These are phyloP conservation scores for Venustaconcha ellipsiformis DNA, from an alignment of 1,140 invertebrate genomes.

Conservation along the genomic window DNA sequence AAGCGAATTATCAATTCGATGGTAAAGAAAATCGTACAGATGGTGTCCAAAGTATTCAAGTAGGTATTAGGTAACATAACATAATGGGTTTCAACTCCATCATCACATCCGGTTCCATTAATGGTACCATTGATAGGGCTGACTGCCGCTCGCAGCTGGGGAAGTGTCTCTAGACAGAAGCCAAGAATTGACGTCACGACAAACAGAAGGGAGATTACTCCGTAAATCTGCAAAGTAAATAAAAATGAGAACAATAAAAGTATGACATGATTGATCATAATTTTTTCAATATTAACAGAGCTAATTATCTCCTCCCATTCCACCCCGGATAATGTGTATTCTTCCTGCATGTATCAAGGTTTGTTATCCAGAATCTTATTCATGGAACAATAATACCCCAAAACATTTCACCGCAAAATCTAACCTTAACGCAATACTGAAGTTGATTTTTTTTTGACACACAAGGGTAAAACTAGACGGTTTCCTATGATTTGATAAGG, in stretches of 20 bases:
- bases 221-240: conserved; percentile 76
- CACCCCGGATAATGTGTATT: no score
- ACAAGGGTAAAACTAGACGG: no score
- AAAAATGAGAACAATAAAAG: not conserved
- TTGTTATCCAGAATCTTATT: no score
- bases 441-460: no score
- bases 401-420: no score
- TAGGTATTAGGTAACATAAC: conserved; percentile 42
- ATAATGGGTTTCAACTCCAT: conserved; percentile 22
- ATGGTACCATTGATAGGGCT: conserved; percentile 73
- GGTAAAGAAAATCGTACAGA: conserved; percentile 71
- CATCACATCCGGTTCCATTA: conserved; percentile 10
- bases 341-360: no score
- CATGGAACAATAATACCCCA: no score
- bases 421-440: no score
- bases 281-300: no score
- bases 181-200: conserved; percentile 90
- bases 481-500: no score
- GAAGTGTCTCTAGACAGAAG: conserved; percentile 94
- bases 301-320: no score
- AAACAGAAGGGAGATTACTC: conserved; percentile 89
- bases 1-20: conserved; percentile 69
- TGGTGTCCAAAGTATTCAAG: conserved; percentile 52
- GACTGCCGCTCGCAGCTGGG: conserved; percentile 84
- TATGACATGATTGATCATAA: no score